Evolutionary conservation across 2,888 invertebrate species (phyloP).

Genomic region (Mechanitis messenoides): DNA sequence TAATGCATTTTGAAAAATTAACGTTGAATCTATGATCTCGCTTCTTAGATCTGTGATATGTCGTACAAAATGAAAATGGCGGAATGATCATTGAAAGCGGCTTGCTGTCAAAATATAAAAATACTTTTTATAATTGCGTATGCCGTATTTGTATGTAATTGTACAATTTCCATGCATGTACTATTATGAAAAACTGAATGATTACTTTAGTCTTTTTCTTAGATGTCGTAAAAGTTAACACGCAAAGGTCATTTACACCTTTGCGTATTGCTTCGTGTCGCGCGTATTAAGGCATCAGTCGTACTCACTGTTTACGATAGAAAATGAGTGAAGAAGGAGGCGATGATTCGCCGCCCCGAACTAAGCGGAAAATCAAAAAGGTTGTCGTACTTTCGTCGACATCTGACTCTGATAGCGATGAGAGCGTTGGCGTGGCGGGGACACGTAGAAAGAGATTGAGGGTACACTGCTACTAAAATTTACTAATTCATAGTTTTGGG

Average conservation of each 20-base stretch:
- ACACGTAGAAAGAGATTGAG: constrained; percentile 68
- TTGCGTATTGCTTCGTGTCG: constrained; percentile 64
- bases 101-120: constrained; percentile 74
- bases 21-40: constrained; percentile 22
- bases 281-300: constrained; percentile 43
- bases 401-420: constrained; percentile 67
- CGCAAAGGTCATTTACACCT: constrained; percentile 68
- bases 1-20: background rate
- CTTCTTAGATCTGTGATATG: constrained; percentile 5
- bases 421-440: constrained; percentile 53
- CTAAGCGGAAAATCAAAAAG: constrained; percentile 57
- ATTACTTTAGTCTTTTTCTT: constrained; percentile 40
- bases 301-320: constrained; percentile 42
- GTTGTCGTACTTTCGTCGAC: constrained; percentile 55
- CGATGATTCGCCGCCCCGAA: constrained; percentile 53
- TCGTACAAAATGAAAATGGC: constrained; percentile 69
- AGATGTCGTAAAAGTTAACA: constrained; percentile 42
- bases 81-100: constrained; percentile 66
- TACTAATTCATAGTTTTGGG: background rate
- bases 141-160: constrained; percentile 40
- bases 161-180: constrained; percentile 39
- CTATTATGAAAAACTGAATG: constrained; percentile 46
- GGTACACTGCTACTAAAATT: constrained; percentile 42
- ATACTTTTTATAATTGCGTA: constrained; percentile 52
- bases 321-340: constrained; percentile 65